phyloP scores from a whole-genome alignment of 2,113 vertebrate genomes.

The Ophthalmotilapia sp. region DNA sequence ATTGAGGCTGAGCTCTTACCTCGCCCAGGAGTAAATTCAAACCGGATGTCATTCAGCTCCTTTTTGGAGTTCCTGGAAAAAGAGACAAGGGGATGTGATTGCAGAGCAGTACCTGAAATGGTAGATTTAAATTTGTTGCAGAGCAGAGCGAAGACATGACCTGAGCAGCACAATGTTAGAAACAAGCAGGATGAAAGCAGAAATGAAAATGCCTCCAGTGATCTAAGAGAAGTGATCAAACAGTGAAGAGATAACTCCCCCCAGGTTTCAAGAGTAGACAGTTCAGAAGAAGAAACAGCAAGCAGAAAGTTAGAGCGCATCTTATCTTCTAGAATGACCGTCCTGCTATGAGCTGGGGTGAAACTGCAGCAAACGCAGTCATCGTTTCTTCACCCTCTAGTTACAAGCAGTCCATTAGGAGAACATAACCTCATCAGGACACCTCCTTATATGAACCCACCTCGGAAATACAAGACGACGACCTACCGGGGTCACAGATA shows the following conservation, averaged over 20 bases:
- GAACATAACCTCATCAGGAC: not conserved
- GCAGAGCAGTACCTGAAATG: not conserved
- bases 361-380: not conserved
- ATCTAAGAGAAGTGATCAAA: not conserved
- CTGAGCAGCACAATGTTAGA: not conserved
- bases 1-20: slow-evolving; percentile 56
- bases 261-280: not conserved
- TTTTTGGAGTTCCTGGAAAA: slow-evolving; percentile 91
- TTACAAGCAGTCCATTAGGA: not conserved
- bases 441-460: not conserved
- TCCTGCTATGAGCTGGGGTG: not conserved
- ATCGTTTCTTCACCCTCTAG: not conserved
- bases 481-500: not conserved
- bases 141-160: not conserved
- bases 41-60: slow-evolving; percentile 97
- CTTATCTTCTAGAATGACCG: not conserved
- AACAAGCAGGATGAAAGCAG: not conserved
- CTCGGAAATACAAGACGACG: not conserved
- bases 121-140: not conserved
- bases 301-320: not conserved
- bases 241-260: not conserved
- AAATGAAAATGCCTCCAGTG: not conserved
- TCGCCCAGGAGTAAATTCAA: slow-evolving; percentile 96
- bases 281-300: not conserved
- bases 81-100: slow-evolving; percentile 22